Conservation (phyloP, 2,888 invertebrate species). For the Apodemia hepburni region DNA sequence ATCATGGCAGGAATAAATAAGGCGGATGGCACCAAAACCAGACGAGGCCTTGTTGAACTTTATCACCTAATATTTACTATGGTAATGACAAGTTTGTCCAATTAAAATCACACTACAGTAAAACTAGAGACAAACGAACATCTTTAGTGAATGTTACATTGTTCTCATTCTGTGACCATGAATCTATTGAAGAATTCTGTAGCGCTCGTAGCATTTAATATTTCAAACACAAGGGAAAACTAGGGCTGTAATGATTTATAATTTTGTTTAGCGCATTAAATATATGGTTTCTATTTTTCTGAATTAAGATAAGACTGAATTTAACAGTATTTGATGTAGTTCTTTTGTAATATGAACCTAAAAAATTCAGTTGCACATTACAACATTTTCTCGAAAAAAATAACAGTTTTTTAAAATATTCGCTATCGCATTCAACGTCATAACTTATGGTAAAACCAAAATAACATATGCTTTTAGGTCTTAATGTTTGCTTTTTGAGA, state of each 20-base stretch:
- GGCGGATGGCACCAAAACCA: too few species aligned
- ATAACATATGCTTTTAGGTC: too few species aligned
- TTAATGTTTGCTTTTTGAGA: too few species aligned
- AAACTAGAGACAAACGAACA: background rate
- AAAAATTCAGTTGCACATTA: background rate
- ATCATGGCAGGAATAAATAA: too few species aligned
- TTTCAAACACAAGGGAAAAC: conserved; percentile 52
- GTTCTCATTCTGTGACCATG: background rate
- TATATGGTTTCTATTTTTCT: too few species aligned
- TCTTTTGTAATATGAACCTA: background rate
- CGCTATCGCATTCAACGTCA: too few species aligned
- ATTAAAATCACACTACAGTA: background rate
- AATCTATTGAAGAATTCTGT: conserved; percentile 15
- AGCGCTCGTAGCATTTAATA: conserved; percentile 41
- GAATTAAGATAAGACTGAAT: background rate
- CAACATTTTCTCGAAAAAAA: too few species aligned
- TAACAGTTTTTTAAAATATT: too few species aligned
- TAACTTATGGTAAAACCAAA: too few species aligned
- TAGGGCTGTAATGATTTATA: conserved; percentile 59
- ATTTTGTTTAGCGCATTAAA: conserved; percentile 30
- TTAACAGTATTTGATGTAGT: background rate
- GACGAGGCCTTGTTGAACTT: too few species aligned
- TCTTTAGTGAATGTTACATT: background rate
- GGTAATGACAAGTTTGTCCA: background rate
- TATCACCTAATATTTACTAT: too few species aligned